Conservation (phyloP, 2,113 vertebrate species). For the Pedionomus torquatus region DNA sequence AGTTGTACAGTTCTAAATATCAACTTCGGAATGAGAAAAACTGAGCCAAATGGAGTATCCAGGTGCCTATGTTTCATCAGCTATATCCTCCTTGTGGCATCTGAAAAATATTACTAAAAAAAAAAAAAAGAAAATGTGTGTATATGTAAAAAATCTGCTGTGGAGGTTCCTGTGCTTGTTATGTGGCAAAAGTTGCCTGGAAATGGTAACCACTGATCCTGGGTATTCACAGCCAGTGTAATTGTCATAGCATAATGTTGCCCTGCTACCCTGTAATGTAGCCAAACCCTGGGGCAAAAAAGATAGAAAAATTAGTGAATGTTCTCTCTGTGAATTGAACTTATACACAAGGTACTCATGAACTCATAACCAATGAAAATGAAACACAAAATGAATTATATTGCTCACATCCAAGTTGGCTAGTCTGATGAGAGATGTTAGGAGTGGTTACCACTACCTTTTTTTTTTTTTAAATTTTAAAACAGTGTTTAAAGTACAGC, state of each 20-base stretch:
- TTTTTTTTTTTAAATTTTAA: background rate
- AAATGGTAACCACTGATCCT: background rate
- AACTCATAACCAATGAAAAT: background rate
- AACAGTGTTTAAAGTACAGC: background rate
- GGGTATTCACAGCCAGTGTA: background rate
- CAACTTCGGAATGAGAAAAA: background rate
- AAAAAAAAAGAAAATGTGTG: background rate
- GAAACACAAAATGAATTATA: background rate
- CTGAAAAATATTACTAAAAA: background rate
- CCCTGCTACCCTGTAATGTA: background rate
- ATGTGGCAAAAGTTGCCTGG: background rate
- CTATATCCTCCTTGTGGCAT: background rate
- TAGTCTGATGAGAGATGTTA: background rate
- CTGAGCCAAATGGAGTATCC: background rate
- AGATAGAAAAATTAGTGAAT: background rate
- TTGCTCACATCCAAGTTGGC: background rate
- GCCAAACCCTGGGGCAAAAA: background rate
- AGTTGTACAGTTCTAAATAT: background rate
- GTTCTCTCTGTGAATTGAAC: background rate
- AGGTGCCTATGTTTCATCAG: background rate
- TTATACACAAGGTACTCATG: background rate
- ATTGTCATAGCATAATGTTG: background rate
- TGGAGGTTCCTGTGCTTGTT: fast-evolving
- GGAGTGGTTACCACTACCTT: fast-evolving
- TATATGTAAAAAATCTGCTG: background rate